Base-by-base conservation (phyloP, 2,113 vertebrate genomes). In the Syrrhaptes paradoxus region DNA sequence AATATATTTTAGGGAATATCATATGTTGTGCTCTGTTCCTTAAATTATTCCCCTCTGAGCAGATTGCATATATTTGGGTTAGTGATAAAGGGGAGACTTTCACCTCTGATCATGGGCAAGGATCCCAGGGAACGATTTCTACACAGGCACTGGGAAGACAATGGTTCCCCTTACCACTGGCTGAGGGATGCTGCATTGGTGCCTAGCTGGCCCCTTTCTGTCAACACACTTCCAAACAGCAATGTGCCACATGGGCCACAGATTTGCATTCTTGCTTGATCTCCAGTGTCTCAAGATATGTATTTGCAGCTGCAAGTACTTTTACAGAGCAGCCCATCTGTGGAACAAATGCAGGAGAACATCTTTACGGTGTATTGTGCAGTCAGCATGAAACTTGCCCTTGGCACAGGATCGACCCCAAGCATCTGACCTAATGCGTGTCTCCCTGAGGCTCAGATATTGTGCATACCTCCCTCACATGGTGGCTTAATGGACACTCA, bases 291-390 rank as follows among this genome's bases (percentile, higher is more conserved):
- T 76, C 4, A 0, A n/a, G 62, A 57, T 55, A 26, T 6, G 13
- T 21, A 41, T 48, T 4, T 68, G 82, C 67, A 90, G 71, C 75
- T 86, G 94, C 36, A 77, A 58, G 46, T 43, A 5, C 75, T 73
- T 78, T 65, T 48, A 8, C 22, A 77, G 85, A 87, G 82, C 59
- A 95, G 76, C 57, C 93, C 70, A n/a, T 31, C 26, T 82, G 79
- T 36, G 83, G 63, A 48, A 17, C 41, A 36, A 54, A 78, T 7
- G 48, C 79, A 86, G 72, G 29, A 77, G 55, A 31, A 29, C 7
- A 29, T 51, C 59, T 80, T 32, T 10, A 4, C 71, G 17, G 15
- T 1, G 16, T 31, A 38, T 20, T 48, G 38, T 28, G 48, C 1
- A 90, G 24, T 3, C 90, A 84, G 79, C 61, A 59, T 59, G 43